These are phyloP conservation scores for Pandion haliaetus DNA, from an alignment of 2,113 vertebrate genomes.

Conservation along the genomic window DNA sequence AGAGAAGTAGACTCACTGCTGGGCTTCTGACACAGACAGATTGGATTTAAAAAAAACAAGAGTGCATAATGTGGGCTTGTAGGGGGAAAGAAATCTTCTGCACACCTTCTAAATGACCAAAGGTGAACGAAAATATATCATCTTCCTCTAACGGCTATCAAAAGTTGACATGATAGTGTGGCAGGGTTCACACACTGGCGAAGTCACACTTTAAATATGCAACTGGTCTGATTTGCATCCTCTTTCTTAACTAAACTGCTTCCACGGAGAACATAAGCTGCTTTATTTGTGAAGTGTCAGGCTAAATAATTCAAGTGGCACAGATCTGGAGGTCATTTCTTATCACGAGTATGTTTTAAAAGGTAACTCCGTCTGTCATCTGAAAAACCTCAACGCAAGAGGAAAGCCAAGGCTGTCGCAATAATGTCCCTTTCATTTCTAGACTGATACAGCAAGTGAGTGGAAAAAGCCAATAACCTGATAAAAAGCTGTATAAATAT, in stretches of 20 bases:
- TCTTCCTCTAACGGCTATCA: conserved; percentile 10
- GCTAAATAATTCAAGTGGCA: conserved; percentile 42
- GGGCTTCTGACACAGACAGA: conserved; percentile 75
- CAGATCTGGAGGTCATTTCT: conserved; percentile 19
- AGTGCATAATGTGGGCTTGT: conserved; percentile 64
- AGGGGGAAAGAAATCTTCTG: conserved; percentile 35
- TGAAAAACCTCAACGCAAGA: conserved; percentile 9
- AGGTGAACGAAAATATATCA: conserved; percentile 44
- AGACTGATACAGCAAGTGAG: background rate
- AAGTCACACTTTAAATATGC: conserved; percentile 38
- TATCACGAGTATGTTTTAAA: conserved; percentile 18
- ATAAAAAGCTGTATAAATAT: conserved; percentile 52
- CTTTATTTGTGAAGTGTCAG: conserved; percentile 11
- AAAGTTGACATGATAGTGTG: background rate
- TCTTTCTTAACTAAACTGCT: conserved; percentile 33
- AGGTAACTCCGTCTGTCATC: background rate
- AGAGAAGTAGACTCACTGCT: conserved; percentile 75
- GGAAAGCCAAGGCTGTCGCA: background rate
- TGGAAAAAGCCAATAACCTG: background rate
- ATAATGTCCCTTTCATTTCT: background rate
- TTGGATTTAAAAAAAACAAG: conserved; percentile 53
- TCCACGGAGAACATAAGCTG: background rate
- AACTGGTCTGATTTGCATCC: conserved; percentile 29
- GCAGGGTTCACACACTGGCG: background rate
- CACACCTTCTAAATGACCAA: conserved; percentile 60